phyloP scores from a whole-genome alignment of 2,888 invertebrate genomes.

The Lochmaea capreae region DNA sequence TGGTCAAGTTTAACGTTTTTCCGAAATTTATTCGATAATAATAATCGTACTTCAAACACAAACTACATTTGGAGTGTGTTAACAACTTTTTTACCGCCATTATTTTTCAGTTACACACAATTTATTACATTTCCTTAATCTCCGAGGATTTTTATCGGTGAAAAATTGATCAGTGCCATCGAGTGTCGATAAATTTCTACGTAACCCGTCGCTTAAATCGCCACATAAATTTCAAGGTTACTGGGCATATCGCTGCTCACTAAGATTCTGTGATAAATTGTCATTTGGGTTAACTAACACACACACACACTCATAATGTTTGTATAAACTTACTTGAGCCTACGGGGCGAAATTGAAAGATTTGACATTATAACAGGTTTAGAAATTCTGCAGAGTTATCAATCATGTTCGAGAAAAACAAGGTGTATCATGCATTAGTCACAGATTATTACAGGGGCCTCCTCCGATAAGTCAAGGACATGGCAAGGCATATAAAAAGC shows the following conservation, averaged over 20 bases:
- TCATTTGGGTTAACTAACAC: conserved; percentile 2
- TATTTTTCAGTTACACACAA: background rate
- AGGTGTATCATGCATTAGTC: too few species aligned
- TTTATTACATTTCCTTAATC: conserved; percentile 10
- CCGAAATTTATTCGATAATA: too few species aligned
- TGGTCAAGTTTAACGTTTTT: background rate
- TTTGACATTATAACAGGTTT: too few species aligned
- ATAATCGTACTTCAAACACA: too few species aligned
- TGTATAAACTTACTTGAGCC: background rate
- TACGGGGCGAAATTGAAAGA: too few species aligned
- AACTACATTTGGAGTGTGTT: background rate
- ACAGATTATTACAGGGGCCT: too few species aligned
- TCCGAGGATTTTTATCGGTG: conserved; percentile 11
- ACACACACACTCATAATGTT: background rate
- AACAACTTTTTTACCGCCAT: background rate
- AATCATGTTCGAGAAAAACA: too few species aligned
- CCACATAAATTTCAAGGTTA: conserved; percentile 15
- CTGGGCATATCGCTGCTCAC: conserved; percentile 16
- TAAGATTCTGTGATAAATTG: conserved; percentile 19
- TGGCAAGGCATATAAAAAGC: too few species aligned
- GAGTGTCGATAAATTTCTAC: conserved; percentile 11
- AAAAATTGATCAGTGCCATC: conserved; percentile 19
- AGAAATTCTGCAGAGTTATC: too few species aligned
- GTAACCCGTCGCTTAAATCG: conserved; percentile 13
- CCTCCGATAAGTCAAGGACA: too few species aligned